Evolutionary conservation across 2,797 vertebrate species (phyloP).

Genomic region (Falco rusticolus): DNA sequence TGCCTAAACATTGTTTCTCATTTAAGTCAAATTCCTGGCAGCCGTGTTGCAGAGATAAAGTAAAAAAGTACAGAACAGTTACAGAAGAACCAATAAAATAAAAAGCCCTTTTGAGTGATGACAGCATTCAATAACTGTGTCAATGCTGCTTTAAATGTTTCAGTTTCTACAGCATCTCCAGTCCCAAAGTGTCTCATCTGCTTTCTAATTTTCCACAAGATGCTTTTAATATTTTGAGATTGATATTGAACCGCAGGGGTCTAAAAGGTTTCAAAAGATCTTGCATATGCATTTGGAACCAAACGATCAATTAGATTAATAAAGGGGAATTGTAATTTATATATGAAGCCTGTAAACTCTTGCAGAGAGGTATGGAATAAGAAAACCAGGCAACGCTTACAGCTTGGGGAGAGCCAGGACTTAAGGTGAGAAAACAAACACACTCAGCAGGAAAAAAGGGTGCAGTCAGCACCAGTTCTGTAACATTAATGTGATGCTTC

Average conservation of each 20-base stretch:
- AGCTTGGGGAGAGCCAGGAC: background rate
- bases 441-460: background rate
- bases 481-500: background rate
- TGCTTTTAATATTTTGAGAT: conserved; percentile 81
- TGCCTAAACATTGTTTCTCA: background rate
- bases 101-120: conserved; percentile 38
- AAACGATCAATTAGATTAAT: conserved; percentile 80
- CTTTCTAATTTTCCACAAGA: conserved; percentile 81
- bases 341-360: conserved; percentile 63
- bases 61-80: conserved; percentile 24
- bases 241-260: conserved; percentile 78
- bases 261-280: conserved; percentile 75
- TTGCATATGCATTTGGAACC: conserved; percentile 76
- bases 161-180: conserved; percentile 63
- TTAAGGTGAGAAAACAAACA: conserved; percentile 49
- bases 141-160: conserved; percentile 72
- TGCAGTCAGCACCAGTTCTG: background rate
- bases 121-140: conserved; percentile 63
- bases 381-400: background rate
- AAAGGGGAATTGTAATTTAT: conserved; percentile 74
- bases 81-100: conserved; percentile 63
- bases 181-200: conserved; percentile 76
- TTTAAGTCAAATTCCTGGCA: conserved; percentile 25
- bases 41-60: background rate
- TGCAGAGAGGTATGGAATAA: conserved; percentile 35